Evolutionary conservation across 2,797 vertebrate genomes (phyloP).

Genomic region (Cetoscarus ocellatus): DNA sequence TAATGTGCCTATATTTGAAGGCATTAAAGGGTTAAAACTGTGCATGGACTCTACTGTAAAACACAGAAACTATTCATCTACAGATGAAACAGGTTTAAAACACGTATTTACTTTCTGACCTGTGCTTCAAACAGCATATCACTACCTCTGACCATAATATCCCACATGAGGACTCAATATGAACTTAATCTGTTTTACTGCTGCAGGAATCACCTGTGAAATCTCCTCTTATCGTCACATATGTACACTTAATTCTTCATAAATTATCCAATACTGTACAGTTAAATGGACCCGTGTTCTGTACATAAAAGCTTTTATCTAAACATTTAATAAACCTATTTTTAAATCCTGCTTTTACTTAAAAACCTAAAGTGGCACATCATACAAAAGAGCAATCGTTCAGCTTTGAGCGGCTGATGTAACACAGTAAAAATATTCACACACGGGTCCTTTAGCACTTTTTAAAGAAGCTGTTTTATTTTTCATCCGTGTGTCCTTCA

Average conservation of each 20-base stretch:
- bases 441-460: constrained; percentile 70
- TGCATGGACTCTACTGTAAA: constrained; percentile 28
- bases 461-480: constrained; percentile 37
- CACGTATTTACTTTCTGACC: constrained; percentile 30
- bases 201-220: constrained; percentile 21
- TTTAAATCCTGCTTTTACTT: constrained; percentile 51
- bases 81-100: constrained; percentile 36
- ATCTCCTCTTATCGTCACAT: constrained; percentile 23
- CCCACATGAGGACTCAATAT: constrained; percentile 7
- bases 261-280: constrained; percentile 42
- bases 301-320: constrained; percentile 71
- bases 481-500: constrained; percentile 37
- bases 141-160: constrained; percentile 21
- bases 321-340: constrained; percentile 50
- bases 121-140: constrained; percentile 31
- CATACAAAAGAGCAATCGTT: constrained; percentile 71
- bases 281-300: constrained; percentile 50
- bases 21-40: constrained; percentile 56
- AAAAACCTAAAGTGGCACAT: constrained; percentile 78
- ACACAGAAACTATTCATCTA: constrained; percentile 42
- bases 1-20: constrained; percentile 69
- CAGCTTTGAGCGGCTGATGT: constrained; percentile 58
- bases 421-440: constrained; percentile 56
- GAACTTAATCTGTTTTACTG: constrained; percentile 16
- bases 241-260: constrained; percentile 17